Evolutionary conservation across 64 coral and sea anemone genomes (phyloP), one percentile per base, ranked within the genome.

Genomic region (Platygyra sinensis): DNA sequence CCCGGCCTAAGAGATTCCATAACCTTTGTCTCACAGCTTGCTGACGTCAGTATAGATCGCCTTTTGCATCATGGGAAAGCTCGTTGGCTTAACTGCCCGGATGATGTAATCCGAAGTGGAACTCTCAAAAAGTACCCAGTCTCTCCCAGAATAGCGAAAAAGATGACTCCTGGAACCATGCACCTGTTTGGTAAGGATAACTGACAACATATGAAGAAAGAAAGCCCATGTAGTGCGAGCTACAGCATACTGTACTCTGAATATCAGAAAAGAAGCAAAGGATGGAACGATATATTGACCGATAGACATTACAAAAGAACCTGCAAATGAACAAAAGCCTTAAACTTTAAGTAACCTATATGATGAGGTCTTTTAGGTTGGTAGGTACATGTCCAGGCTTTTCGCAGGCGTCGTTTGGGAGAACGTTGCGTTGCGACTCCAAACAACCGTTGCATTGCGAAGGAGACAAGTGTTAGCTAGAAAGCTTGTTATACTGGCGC

Each of bases 31-130:
- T 75, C 57, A 25, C 39, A 99, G 97, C 88, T 99, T 80, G 81
- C 97, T 63, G 97, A 99, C 63, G 97, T 99, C 64, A 95, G 81
- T 49, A 95, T 95, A 79, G 97, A 99, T 67, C 89, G 89, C 30
- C 86, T 99, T 25, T 72, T 95, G 65, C 94, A 95, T 88, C 94
- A 99, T 80, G 94, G 94, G 79, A 99, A 99, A 57, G 90, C 81
- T 28, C 90, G 85, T 22, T 99, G 97, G 97, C 84, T 99, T 15
- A 99, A 99, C 72, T 99, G 94, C 63, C 97, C 97, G 33, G 97
- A 99, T 55, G 94, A 95, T 10, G 55, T 91, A 30, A 57, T 92
- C 24, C 82, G 86, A 13, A 93, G 87, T 76, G 94, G 94, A 69
- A 93, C 94, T 31, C 91, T 96, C 0, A 96, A 96, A 83, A 76